Evolutionary conservation across 2,797 vertebrate species (phyloP).

Genomic region (Vireo griseus): DNA sequence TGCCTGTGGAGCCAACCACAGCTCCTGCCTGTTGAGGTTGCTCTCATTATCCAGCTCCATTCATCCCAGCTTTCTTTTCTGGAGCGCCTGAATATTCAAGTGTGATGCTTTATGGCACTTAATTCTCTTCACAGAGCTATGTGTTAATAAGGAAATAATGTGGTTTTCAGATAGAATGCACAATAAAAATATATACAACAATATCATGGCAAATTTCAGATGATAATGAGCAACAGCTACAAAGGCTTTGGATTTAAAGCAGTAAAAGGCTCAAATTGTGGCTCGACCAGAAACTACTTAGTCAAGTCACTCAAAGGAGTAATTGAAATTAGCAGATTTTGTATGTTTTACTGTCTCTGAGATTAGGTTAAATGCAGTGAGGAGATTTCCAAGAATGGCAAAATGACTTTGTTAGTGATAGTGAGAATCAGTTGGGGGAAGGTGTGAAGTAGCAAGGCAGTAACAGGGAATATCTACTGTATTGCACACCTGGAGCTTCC

Average conservation of each 20-base stretch:
- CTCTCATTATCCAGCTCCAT: neutral
- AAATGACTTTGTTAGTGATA: neutral
- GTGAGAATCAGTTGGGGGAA: neutral
- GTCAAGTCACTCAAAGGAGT: neutral
- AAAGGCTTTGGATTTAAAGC: neutral
- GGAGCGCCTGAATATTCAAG: neutral
- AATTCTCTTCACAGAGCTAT: neutral
- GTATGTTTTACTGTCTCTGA: neutral
- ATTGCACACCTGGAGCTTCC: neutral
- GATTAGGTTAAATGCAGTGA: neutral
- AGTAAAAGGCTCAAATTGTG: neutral
- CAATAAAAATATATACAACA: neutral
- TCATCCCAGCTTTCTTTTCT: neutral
- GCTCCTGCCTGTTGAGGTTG: neutral
- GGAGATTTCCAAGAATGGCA: neutral
- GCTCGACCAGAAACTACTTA: neutral
- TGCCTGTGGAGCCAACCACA: neutral
- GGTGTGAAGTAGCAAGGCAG: neutral
- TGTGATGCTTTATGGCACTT: neutral
- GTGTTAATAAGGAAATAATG: neutral
- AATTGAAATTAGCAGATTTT: neutral
- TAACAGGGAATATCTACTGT: neutral
- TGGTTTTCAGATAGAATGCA: neutral
- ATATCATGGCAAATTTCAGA: neutral
- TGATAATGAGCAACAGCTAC: neutral